phyloP scores from a whole-genome alignment of 2,113 vertebrate genomes.

The Engystomops pustulosus region DNA sequence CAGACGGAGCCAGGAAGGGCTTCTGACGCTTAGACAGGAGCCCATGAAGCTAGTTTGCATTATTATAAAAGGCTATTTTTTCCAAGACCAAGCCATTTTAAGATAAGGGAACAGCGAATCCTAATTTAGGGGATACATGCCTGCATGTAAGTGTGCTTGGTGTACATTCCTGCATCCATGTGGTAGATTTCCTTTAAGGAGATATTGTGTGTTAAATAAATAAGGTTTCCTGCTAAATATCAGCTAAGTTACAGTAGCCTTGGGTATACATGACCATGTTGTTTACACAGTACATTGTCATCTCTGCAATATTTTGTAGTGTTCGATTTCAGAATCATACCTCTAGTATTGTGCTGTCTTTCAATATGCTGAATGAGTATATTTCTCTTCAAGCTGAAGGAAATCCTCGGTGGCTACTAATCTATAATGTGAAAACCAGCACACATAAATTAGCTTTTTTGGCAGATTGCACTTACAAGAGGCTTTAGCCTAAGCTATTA shows the following conservation, averaged over 20 bases:
- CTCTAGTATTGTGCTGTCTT: not conserved
- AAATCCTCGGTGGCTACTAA: conserved; percentile 68
- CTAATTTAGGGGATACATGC: too few species aligned
- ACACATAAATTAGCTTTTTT: conserved; percentile 68
- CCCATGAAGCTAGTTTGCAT: too few species aligned
- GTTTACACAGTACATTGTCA: not conserved
- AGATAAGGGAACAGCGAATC: too few species aligned
- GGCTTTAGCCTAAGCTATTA: conserved; percentile 61
- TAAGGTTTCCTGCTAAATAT: not conserved
- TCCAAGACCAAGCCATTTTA: too few species aligned
- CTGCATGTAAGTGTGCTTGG: too few species aligned
- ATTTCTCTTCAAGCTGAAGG: conserved; percentile 64
- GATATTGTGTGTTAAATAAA: not conserved
- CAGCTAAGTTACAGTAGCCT: not conserved
- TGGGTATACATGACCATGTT: not conserved
- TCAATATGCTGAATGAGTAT: not conserved
- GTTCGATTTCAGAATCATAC: not conserved
- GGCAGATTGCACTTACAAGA: conserved; percentile 62
- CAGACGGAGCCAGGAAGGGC: too few species aligned
- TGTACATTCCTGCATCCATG: too few species aligned
- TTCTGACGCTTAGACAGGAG: too few species aligned
- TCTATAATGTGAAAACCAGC: conserved; percentile 65
- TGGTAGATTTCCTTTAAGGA: too few species aligned
- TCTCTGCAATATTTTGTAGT: not conserved
- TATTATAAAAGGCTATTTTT: too few species aligned